Conservation (phyloP, 2,888 invertebrate species). For the Neuroscelio doddi region DNA sequence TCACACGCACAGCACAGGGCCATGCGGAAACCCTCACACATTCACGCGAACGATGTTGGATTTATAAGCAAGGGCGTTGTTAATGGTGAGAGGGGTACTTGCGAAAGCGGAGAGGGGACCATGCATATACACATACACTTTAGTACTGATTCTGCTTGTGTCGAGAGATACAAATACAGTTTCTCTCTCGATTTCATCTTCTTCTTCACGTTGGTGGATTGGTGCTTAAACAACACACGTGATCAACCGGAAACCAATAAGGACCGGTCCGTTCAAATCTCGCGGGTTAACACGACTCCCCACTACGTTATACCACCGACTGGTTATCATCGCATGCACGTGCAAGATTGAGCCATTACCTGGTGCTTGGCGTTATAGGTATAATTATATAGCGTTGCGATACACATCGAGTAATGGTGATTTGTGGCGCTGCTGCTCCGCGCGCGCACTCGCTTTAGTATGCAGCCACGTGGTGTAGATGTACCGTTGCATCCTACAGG, state of each 20-base stretch:
- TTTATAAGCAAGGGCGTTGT: conserved; percentile 73
- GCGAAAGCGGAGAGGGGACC: conserved; percentile 49
- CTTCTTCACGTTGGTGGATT: conserved; percentile 35
- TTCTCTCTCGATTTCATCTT: conserved; percentile 19
- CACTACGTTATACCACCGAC: conserved; percentile 46
- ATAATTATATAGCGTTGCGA: conserved; percentile 71
- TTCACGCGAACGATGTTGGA: conserved; percentile 57
- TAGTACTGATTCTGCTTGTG: not conserved
- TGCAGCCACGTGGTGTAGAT: conserved; percentile 43
- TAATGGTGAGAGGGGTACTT: conserved; percentile 66
- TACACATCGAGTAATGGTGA: conserved; percentile 72
- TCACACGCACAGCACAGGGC: conserved; percentile 27
- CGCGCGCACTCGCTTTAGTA: conserved; percentile 56
- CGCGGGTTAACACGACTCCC: conserved; percentile 52
- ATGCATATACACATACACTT: not conserved
- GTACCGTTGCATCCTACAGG: conserved; percentile 16
- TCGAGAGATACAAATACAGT: conserved; percentile 18
- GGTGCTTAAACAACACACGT: conserved; percentile 58
- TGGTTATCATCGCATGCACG: conserved; percentile 69
- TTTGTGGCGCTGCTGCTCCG: conserved; percentile 65
- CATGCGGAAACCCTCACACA: conserved; percentile 37
- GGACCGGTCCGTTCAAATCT: conserved; percentile 53
- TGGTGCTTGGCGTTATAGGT: conserved; percentile 69
- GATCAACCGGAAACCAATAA: conserved; percentile 50
- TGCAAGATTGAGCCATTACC: conserved; percentile 72